Conservation (phyloP, 2,888 invertebrate species). For the Drosophila falleni region DNA sequence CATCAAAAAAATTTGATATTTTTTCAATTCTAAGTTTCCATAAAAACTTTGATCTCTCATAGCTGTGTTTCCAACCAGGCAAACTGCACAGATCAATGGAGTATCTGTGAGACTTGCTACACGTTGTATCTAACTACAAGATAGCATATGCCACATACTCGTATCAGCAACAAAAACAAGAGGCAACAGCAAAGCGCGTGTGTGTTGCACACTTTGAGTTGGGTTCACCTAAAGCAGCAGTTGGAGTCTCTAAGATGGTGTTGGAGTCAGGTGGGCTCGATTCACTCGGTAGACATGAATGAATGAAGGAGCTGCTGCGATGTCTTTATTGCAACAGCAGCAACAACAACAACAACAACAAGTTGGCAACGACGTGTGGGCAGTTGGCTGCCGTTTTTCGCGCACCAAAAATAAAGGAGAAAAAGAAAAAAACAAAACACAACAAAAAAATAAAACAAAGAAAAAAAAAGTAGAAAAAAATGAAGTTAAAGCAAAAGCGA, state of each 20-base stretch:
- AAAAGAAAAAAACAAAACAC: slow-evolving; percentile 10
- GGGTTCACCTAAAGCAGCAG: slow-evolving; percentile 12
- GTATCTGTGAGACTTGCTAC: slow-evolving; percentile 8
- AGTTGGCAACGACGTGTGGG: slow-evolving; percentile 58
- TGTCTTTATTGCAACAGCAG: slow-evolving; percentile 57
- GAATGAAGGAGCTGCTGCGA: slow-evolving; percentile 62
- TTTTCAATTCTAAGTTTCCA: no score
- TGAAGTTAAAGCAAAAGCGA: slow-evolving; percentile 48
- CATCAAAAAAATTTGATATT: no score
- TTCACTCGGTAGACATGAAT: slow-evolving; percentile 59
- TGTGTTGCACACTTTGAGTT: slow-evolving; percentile 30
- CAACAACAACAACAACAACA: slow-evolving; percentile 16
- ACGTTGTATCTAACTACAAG: slow-evolving; percentile 4
- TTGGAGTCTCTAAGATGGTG: slow-evolving; percentile 3
- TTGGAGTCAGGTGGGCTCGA: slow-evolving; percentile 41
- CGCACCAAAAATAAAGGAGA: slow-evolving; percentile 44
- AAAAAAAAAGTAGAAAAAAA: neutral
- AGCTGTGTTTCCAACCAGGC: neutral
- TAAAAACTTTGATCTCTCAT: no score
- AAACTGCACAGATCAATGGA: neutral
- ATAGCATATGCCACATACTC: slow-evolving; percentile 7
- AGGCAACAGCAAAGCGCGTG: slow-evolving; percentile 32
- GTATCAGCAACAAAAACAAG: slow-evolving; percentile 7
- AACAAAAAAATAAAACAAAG: slow-evolving; percentile 1
- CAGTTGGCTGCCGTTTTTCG: slow-evolving; percentile 75